These are phyloP conservation scores for Zoanthus sociatus DNA, from an alignment of 92 coral and sea anemone species.

Conservation along the genomic window DNA sequence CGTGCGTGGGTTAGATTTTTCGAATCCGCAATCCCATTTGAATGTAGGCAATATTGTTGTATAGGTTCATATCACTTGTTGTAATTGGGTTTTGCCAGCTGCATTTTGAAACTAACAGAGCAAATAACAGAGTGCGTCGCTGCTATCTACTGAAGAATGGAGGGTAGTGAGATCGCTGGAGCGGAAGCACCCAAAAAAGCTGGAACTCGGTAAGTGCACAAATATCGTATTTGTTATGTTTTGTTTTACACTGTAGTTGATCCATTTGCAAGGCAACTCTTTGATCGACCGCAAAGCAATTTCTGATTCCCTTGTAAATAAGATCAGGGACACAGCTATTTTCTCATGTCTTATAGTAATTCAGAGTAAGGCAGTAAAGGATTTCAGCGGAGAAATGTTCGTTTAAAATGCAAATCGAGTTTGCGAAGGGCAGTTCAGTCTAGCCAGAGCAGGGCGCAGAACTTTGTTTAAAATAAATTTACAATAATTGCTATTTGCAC, in stretches of 20 bases:
- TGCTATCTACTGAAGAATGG: slow-evolving; percentile 18
- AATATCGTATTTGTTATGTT: slow-evolving; percentile 15
- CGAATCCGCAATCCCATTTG: not conserved
- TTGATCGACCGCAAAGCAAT: slow-evolving; percentile 33
- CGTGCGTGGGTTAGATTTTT: not conserved
- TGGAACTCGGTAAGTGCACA: slow-evolving; percentile 81
- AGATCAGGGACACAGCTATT: not conserved
- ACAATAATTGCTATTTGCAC: slow-evolving; percentile 18
- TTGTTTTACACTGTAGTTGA: slow-evolving; percentile 7
- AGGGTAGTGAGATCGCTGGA: slow-evolving; percentile 27
- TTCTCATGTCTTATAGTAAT: not conserved
- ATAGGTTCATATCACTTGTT: slow-evolving; percentile 9
- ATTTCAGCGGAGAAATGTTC: not conserved
- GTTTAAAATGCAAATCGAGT: not conserved
- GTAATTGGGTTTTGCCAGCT: slow-evolving; percentile 17
- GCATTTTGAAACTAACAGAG: not conserved
- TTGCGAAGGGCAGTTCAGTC: not conserved
- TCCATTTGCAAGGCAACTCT: not conserved
- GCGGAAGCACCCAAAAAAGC: slow-evolving; percentile 80
- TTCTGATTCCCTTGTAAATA: not conserved
- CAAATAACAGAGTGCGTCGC: not conserved
- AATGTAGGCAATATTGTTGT: not conserved
- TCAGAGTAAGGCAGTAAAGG: not conserved
- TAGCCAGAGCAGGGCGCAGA: not conserved
- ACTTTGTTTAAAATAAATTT: not conserved